Base-by-base conservation (phyloP, 2,888 invertebrate species). In the Carabus problematicus region DNA sequence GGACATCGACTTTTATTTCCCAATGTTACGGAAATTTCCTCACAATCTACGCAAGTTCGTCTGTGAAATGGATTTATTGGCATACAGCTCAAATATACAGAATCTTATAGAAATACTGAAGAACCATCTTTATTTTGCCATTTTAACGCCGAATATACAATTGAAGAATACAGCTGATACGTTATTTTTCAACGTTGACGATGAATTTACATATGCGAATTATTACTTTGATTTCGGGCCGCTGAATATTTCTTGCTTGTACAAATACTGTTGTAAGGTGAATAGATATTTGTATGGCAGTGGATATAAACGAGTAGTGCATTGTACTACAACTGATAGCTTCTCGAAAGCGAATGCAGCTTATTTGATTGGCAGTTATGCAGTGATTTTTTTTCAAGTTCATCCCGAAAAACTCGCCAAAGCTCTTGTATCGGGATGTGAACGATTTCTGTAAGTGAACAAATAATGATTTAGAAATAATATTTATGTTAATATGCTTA, bases 211-310 rank as follows among this genome's bases (percentile, higher is more conserved):
- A 0, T 94, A 94, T 79, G 89, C 91, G 82, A 93, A 93, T 79
- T 94, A 92, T 81, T 94, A 93, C 82, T 87, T 89, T 19, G 96
- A 96, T 81, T 96, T 96, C 82, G 96, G 96, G 3, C 96, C 96
- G 0, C 82, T 95, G 74, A 95, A 95, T 83, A 84, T 96, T 74
- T 92, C 92, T 1, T 91, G 92, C 85, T 83, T 96, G 41, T 95
- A 91, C 81, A 89, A 91, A 77, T 95, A 94, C 81, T 95, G 93
- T 81, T 86, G 85, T 76, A 88, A 90, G 79, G 80, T 95, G 69
- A 90, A 91, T 77, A 89, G 89, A 71, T 93, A 91, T 81, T 79
- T 94, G 56, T 89, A 90, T 61, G 85, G 86, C 73, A 85, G 88
- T 52, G 84, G 89, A 72, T 88, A 89, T 76, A 92, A 91, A 81